Percentiles rank a stretch among this genome's conserved stretches.
These are phyloP conservation scores for Ceratosolen fusciceps DNA, from an alignment of 1,140 invertebrate species.

Conservation along the genomic window DNA sequence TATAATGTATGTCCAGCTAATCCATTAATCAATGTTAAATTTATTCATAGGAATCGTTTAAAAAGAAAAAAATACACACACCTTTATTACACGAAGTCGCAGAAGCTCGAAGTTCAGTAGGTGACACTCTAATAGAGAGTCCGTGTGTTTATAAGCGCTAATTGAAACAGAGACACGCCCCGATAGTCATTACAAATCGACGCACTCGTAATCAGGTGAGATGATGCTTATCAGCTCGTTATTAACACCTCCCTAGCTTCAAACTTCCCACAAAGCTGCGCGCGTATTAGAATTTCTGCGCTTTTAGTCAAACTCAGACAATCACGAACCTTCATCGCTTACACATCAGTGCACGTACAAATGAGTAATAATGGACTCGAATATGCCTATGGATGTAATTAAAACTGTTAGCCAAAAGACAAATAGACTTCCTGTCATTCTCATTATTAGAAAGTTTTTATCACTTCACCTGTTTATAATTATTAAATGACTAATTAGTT, in stretches of 20 bases:
- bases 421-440: no score
- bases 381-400: no score
- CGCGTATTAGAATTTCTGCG: not conserved
- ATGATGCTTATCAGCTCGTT: constrained; percentile 15
- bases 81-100: not conserved
- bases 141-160: constrained; percentile 4
- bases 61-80: constrained; percentile 8
- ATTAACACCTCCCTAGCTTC: not conserved
- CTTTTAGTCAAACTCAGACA: not conserved
- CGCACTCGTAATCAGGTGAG: constrained; percentile 22
- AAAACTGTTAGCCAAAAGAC: no score
- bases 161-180: constrained; percentile 12
- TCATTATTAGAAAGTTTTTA: no score
- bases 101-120: no score
- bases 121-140: not conserved
- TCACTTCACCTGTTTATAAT: no score
- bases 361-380: no score
- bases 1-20: no score
- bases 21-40: no score
- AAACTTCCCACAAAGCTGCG: not conserved
- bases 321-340: no score
- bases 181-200: constrained; percentile 42
- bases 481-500: no score
- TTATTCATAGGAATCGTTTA: not conserved
- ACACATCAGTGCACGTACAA: no score